These are phyloP conservation scores for Calonectris borealis DNA, from an alignment of 2,113 vertebrate genomes.

Conservation along the genomic window DNA sequence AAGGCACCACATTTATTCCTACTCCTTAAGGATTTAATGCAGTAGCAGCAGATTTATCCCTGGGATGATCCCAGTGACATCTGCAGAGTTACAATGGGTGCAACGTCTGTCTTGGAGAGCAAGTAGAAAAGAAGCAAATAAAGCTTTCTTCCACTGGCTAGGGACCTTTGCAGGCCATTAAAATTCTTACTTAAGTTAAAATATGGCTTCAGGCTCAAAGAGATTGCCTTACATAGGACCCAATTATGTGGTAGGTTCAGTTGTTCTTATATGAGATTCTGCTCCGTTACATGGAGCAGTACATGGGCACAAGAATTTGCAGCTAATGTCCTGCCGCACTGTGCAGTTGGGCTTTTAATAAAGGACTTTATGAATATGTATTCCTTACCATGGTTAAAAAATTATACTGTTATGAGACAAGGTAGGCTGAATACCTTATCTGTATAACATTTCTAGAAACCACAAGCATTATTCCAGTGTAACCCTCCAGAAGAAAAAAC, in stretches of 20 bases:
- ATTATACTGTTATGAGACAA: background rate
- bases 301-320: background rate
- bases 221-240: background rate
- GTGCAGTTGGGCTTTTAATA: background rate
- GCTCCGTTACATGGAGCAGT: background rate
- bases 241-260: background rate
- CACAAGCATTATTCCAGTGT: background rate
- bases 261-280: background rate
- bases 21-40: background rate
- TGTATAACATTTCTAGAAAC: background rate
- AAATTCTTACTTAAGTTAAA: background rate
- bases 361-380: background rate
- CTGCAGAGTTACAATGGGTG: rapidly evolving
- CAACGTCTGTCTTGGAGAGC: background rate
- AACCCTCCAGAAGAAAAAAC: background rate
- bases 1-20: background rate
- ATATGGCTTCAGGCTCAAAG: background rate
- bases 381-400: background rate
- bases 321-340: background rate
- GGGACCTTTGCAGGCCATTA: background rate
- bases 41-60: background rate
- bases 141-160: background rate
- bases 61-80: background rate
- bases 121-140: background rate
- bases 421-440: background rate